These are phyloP conservation scores for Lutjanus erythropterus DNA, from an alignment of 2,113 vertebrate species.

Conservation along the genomic window DNA sequence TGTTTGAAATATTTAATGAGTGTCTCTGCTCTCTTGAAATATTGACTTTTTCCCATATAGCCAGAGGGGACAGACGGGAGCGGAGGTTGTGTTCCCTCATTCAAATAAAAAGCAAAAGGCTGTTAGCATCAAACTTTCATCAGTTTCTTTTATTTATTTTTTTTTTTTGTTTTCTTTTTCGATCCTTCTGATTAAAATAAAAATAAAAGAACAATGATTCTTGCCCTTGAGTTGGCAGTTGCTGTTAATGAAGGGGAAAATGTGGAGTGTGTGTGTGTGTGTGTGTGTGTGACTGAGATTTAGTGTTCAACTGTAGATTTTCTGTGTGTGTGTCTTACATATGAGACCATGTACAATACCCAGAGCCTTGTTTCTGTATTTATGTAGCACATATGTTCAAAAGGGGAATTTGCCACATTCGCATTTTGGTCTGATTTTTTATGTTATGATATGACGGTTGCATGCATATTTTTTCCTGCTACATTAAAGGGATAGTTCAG, in stretches of 20 bases:
- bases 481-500: too few relatives aligned
- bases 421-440: too few relatives aligned
- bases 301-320: not conserved
- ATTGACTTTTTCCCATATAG: constrained; percentile 77
- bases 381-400: too few relatives aligned
- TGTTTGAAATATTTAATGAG: constrained; percentile 85
- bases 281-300: not conserved
- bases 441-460: too few relatives aligned
- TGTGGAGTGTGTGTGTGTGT: constrained; percentile 15
- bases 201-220: constrained; percentile 8
- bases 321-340: not conserved
- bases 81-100: constrained; percentile 65
- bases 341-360: too few relatives aligned
- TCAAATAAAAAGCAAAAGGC: constrained; percentile 80
- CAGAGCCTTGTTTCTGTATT: too few relatives aligned
- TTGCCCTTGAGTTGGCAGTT: constrained; percentile 18
- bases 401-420: too few relatives aligned
- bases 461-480: too few relatives aligned
- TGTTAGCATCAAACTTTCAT: constrained; percentile 83
- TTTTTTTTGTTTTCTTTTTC: constrained; percentile 47
- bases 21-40: constrained; percentile 75
- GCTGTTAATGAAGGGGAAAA: constrained; percentile 19
- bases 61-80: constrained; percentile 64
- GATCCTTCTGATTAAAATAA: constrained; percentile 47
- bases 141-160: constrained; percentile 68